These are phyloP conservation scores for Euspilapteryx auroguttella DNA, from an alignment of 2,888 invertebrate genomes.

Conservation along the genomic window DNA sequence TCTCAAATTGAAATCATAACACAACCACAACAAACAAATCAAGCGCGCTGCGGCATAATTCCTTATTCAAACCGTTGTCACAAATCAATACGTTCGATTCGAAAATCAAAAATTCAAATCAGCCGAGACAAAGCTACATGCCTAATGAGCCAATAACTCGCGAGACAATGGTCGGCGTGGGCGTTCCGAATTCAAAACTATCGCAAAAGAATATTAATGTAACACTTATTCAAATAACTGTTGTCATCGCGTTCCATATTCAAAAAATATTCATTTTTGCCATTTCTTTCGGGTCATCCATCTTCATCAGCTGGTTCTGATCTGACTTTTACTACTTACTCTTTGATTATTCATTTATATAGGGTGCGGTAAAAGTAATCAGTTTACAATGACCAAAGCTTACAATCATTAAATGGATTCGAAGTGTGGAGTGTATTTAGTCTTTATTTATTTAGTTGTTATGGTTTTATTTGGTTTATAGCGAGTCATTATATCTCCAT, in stretches of 20 bases:
- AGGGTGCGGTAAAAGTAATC: too few species aligned
- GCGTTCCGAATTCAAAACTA: conserved; percentile 52
- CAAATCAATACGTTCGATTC: conserved; percentile 49
- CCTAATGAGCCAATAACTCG: conserved; percentile 59
- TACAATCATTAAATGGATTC: too few species aligned
- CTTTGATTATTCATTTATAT: too few species aligned
- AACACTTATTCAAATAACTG: conserved; percentile 60
- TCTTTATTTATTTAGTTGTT: too few species aligned
- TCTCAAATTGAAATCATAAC: too few species aligned
- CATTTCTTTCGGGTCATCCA: too few species aligned
- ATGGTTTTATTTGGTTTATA: too few species aligned
- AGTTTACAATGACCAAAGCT: too few species aligned
- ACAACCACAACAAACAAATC: too few species aligned
- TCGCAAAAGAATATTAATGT: conserved; percentile 60
- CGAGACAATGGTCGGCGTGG: conserved; percentile 53
- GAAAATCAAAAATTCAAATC: conserved; percentile 55
- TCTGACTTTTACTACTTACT: neutral
- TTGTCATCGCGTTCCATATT: conserved; percentile 47
- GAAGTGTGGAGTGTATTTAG: too few species aligned
- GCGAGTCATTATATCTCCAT: too few species aligned
- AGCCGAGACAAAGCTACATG: conserved; percentile 20
- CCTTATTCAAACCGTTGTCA: conserved; percentile 12
- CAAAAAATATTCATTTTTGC: conserved; percentile 47
- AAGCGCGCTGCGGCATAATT: too few species aligned
- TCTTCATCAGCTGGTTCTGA: conserved; percentile 34